Conservation (phyloP, 2,797 vertebrate species). For the Mus spretus region DNA sequence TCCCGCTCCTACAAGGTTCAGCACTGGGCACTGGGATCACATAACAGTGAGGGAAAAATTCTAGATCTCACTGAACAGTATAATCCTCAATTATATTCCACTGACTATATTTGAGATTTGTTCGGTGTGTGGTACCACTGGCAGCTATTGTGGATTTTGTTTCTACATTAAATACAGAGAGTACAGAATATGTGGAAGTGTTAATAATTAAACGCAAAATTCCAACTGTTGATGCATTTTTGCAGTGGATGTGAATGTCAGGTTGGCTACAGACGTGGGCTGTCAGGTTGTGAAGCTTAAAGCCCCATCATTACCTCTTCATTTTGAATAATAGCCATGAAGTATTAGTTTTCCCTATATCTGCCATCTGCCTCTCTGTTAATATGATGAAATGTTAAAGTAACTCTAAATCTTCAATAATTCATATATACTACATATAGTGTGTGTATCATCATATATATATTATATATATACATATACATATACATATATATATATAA, state of each 20-base stretch:
- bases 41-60: slow-evolving; percentile 5
- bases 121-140: slow-evolving; percentile 77
- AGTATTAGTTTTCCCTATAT: not conserved
- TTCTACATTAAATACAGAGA: slow-evolving; percentile 71
- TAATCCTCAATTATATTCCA: not conserved
- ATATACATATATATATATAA: not conserved
- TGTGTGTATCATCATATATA: not conserved
- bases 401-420: slow-evolving; percentile 18
- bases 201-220: not conserved
- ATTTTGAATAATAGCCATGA: slow-evolving; percentile 12
- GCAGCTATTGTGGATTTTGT: slow-evolving; percentile 77
- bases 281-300: not conserved
- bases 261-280: not conserved
- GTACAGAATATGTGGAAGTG: slow-evolving; percentile 52
- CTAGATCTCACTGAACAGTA: not conserved
- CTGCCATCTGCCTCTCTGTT: slow-evolving; percentile 20
- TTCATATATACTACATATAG: not conserved
- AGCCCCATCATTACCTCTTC: not conserved
- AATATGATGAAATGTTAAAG: slow-evolving; percentile 51
- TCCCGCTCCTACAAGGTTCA: slow-evolving; percentile 17
- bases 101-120: slow-evolving; percentile 66
- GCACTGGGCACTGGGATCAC: too few species aligned
- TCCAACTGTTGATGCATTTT: slow-evolving; percentile 28
- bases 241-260: not conserved
- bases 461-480: not conserved